phyloP scores from a whole-genome alignment of 2,888 invertebrate genomes.

The Pachydiplax longipennis region DNA sequence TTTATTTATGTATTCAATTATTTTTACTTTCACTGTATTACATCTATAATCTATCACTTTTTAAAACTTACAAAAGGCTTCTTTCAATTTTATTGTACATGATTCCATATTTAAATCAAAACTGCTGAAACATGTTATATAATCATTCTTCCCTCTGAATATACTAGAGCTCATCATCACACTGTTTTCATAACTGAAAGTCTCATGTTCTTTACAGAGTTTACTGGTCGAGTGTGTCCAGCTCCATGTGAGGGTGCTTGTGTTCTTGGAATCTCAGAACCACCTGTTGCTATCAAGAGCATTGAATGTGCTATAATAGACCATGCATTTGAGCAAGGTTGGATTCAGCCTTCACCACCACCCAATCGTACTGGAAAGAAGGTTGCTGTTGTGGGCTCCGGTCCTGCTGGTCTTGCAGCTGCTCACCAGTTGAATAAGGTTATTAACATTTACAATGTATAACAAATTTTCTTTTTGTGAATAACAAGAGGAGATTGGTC shows the following conservation, averaged over 20 bases:
- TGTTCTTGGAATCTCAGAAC: slow-evolving; percentile 93
- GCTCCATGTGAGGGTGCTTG: slow-evolving; percentile 99
- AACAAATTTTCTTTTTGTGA: background rate
- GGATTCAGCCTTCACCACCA: slow-evolving; percentile 87
- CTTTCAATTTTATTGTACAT: no score
- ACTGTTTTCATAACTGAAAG: no score
- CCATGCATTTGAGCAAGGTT: slow-evolving; percentile 95
- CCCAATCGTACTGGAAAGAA: slow-evolving; percentile 76
- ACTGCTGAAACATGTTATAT: no score
- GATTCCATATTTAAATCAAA: no score
- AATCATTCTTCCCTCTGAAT: no score
- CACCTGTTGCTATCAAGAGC: slow-evolving; percentile 97
- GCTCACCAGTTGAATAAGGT: slow-evolving; percentile 94
- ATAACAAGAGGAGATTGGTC: background rate
- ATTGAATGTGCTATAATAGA: slow-evolving; percentile 99
- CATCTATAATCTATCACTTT: no score
- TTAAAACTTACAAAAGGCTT: no score
- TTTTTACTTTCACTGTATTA: no score
- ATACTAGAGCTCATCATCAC: no score
- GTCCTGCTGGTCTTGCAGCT: slow-evolving; percentile 93
- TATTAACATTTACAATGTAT: background rate
- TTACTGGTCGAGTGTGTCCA: slow-evolving; percentile 92
- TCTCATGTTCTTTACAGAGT: slow-evolving; percentile 65
- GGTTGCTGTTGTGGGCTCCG: slow-evolving; percentile 92
- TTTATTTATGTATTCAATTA: no score